Base-by-base conservation (phyloP, 2,888 invertebrate genomes). In the Drosophila seclusa region DNA sequence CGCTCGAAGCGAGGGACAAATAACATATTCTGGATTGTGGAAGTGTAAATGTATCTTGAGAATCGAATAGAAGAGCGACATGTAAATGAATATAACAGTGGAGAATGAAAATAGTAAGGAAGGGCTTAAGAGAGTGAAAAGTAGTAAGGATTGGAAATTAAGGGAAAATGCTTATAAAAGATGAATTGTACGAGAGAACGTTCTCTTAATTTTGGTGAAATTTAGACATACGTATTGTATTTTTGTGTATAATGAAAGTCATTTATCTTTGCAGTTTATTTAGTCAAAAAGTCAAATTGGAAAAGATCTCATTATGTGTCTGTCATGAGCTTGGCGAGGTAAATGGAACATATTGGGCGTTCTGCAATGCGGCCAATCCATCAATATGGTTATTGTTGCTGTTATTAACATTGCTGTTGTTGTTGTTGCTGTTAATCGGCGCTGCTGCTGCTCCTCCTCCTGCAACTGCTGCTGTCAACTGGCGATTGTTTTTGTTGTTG, bases 241-340 rank as follows among this genome's bases (percentile, higher is more conserved):
- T 24, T 52, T 31, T 36, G 50, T 76, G 53, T 68, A 55, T 73
- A 76, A 58, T 82, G 82, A 85, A 68, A 87, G 80, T 81, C 79
- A 79, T 73, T 66, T 78, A 73, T 84, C 69, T 76, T 84, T 80
- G 78, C 73, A 21, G 64, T 89, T 88, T 83, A 73, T 79, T 79
- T 88, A 88, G 83, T 86, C 89, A 87, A 90, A 45, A 87, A 83
- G 90, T 87, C 86, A 86, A 86, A 86, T 83, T 90, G 74, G 71
- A 88, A 87, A 87, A 83, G 83, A 83, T 82, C 76, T 66, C 61
- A 58, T 79, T 3, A 27, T 27, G 27, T 3, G 2, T 27, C 27
- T n/a, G n/a, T n/a, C n/a, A n/a, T 83, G 95, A 95, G 91, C 95
- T 96, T 73, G 96, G 94, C 87, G 96, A 95, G 91, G 95, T 95